phyloP scores from a whole-genome alignment of 37 sponge, comb jelly and placozoan species.

The Bolinopsis microptera region DNA sequence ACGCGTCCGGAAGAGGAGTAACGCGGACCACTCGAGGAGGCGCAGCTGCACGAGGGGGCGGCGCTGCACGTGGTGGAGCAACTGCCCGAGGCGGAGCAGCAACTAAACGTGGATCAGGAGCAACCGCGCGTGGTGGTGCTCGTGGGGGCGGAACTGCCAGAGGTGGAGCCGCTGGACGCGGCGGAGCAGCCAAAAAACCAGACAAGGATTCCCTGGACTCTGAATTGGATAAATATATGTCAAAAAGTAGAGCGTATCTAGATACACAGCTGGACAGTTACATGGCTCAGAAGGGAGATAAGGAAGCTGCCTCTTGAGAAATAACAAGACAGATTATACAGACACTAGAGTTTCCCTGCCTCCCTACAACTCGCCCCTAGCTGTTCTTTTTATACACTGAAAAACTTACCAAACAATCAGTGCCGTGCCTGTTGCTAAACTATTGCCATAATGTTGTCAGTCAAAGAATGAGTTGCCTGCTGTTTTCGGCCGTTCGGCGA shows the following conservation, averaged over 20 bases:
- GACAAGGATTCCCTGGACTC: constrained; percentile 46
- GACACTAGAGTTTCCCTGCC: no score
- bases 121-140: background rate
- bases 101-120: background rate
- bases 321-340: no score
- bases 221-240: constrained; percentile 61
- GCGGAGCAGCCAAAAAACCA: background rate
- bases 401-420: no score
- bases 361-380: no score
- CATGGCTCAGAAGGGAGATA: constrained; percentile 47
- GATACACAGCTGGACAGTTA: constrained; percentile 62
- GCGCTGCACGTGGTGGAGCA: background rate
- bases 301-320: background rate
- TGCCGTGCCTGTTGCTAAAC: no score
- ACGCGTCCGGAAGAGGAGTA: background rate
- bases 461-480: no score
- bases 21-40: background rate
- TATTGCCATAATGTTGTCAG: no score
- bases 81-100: background rate
- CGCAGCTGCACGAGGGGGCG: background rate
- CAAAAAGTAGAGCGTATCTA: constrained; percentile 28
- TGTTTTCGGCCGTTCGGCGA: no score
- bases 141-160: background rate
- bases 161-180: background rate
- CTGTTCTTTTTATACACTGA: no score